phyloP scores from a whole-genome alignment of 2,113 vertebrate species.

The Mesitornis unicolor region DNA sequence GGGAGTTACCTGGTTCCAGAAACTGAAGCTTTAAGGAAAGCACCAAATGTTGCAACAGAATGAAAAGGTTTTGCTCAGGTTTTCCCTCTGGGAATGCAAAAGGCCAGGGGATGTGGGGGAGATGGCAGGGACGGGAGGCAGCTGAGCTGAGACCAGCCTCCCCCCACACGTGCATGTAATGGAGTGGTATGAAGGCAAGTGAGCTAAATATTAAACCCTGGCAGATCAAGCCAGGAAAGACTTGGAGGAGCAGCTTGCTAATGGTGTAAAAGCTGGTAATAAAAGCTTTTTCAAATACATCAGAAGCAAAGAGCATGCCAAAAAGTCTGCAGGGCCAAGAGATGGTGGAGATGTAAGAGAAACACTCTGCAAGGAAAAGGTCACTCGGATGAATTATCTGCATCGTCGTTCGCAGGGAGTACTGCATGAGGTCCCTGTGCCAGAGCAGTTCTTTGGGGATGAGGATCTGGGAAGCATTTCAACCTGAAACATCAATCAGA shows the following conservation, averaged over 20 bases:
- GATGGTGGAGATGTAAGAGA: slow-evolving; percentile 51
- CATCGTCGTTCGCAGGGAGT: neutral
- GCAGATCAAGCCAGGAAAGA: slow-evolving; percentile 33
- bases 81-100: neutral
- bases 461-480: slow-evolving; percentile 18
- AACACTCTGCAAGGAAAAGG: slow-evolving; percentile 41
- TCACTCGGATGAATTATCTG: slow-evolving; percentile 45
- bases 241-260: slow-evolving; percentile 65
- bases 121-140: neutral
- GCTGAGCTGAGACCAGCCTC: neutral
- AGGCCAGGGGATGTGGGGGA: neutral
- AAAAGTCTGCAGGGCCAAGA: slow-evolving; percentile 53
- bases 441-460: neutral
- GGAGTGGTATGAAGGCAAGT: neutral
- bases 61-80: neutral
- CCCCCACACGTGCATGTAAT: neutral
- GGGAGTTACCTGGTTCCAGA: neutral
- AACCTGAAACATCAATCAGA: neutral
- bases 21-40: neutral
- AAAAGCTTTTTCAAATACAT: slow-evolving; percentile 66
- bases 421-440: neutral
- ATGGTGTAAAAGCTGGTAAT: slow-evolving; percentile 63
- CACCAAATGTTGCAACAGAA: neutral
- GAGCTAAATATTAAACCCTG: slow-evolving; percentile 59
- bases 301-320: slow-evolving; percentile 59